Base-by-base conservation (phyloP, 2,797 vertebrate genomes). In the Myoxocephalus aenaeus region DNA sequence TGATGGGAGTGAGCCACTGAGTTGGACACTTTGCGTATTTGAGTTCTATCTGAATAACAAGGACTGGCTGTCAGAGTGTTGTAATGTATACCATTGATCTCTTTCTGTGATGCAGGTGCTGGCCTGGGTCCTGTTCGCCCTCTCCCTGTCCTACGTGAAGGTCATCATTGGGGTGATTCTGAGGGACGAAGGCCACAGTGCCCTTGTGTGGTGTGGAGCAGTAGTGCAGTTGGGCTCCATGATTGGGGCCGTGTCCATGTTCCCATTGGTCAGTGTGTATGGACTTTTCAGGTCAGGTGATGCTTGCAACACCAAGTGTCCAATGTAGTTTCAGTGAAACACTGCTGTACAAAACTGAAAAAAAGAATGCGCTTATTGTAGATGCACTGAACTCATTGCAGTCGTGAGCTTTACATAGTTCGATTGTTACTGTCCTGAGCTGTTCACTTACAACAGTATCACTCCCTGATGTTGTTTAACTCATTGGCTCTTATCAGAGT, bases 151-250 rank as follows among this genome's bases (percentile, higher is more conserved):
- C 56, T 96, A 96, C 13, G 96, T 97, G 40, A 97, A 97, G 83
- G 95, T 97, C 86, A 96, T 96, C 72, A 94, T 96, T 0, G 96
- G 95, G 15, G 70, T 96, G 18, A 95, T 96, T 54, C 85, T 97
- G 58, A 93, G 96, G 12, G 95, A 96, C 42, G 96, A 97, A 78
- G 96, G 96, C 15, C 95, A 95, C 91, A 94, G 94, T 4, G 96
- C 96, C 77, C 95, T 97, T 0, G 94, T 97, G 89, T 96, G 95
- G 95, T 97, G 96, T 66, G 96, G 96, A 59, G 95, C 95, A 1
- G 93, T 96, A 73, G 96, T 97, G 83, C 96, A 97, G 89, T 51
- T 96, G 70, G 96, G 96, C 61, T 97, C 96, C 36, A 93, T 96
- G 94, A 18, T 96, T 9, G 96, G 96, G 0, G 96, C 96, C 1